Percentiles rank a stretch among this genome's conserved stretches.
These are phyloP conservation scores for Lampris incognitus DNA, from an alignment of 2,113 vertebrate species.

Conservation along the genomic window DNA sequence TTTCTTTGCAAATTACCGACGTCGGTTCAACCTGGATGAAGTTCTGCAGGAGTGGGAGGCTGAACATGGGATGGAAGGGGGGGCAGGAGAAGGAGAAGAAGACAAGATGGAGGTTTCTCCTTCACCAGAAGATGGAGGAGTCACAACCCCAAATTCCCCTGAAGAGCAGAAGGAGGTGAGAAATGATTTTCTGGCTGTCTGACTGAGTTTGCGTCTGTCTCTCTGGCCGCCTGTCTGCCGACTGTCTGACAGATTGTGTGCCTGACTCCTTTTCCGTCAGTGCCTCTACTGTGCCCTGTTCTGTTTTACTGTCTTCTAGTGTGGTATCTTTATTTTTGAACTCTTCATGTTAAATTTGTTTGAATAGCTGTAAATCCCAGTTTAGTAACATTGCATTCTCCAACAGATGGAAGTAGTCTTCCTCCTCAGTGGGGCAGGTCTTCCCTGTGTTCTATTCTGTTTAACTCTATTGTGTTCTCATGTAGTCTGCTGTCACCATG, in stretches of 20 bases:
- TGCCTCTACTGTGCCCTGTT: too few species aligned
- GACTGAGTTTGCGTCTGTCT: background rate
- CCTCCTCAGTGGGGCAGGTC: too few species aligned
- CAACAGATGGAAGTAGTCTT: too few species aligned
- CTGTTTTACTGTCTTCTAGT: too few species aligned
- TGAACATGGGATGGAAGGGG: slow-evolving; percentile 89
- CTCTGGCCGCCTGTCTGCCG: background rate
- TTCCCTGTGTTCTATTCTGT: background rate
- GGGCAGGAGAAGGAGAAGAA: slow-evolving; percentile 64
- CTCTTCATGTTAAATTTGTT: too few species aligned
- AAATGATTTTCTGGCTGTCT: background rate
- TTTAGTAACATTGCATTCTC: too few species aligned
- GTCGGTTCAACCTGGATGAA: slow-evolving; percentile 97
- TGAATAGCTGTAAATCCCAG: too few species aligned
- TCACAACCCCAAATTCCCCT: slow-evolving; percentile 81
- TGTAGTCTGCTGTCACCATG: background rate
- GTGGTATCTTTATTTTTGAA: too few species aligned
- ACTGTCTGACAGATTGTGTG: too few species aligned
- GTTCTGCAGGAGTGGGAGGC: slow-evolving; percentile 98
- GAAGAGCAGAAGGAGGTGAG: slow-evolving; percentile 87
- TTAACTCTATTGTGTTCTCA: background rate
- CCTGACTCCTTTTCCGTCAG: too few species aligned
- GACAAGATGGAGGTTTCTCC: slow-evolving; percentile 87
- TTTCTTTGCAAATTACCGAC: slow-evolving; percentile 97
- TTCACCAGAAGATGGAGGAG: slow-evolving; percentile 68